Conservation (phyloP, 2,888 invertebrate species). For the Prenolepis imparis region DNA sequence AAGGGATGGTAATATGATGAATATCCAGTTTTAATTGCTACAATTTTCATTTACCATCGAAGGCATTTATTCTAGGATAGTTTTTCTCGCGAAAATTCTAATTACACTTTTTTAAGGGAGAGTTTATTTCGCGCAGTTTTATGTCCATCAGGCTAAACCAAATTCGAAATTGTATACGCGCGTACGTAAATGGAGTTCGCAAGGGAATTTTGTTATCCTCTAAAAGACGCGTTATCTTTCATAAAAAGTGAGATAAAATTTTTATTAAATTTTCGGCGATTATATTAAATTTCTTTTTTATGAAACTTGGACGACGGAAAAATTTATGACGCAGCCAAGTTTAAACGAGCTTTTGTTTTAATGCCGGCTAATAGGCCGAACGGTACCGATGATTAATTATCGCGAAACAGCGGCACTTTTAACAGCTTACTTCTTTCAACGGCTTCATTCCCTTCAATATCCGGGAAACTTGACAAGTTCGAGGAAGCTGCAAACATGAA, state of each 20-base stretch:
- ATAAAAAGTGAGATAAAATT: conserved; percentile 29
- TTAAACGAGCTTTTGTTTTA: conserved; percentile 41
- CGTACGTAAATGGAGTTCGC: conserved; percentile 16
- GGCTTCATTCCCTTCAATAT: conserved; percentile 33
- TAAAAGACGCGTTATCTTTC: conserved; percentile 21
- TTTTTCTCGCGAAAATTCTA: conserved; percentile 33
- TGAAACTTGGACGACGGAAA: neutral
- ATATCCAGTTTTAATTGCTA: conserved; percentile 48
- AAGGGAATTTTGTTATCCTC: conserved; percentile 24
- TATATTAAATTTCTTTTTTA: conserved; percentile 1
- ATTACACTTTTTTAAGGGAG: conserved; percentile 45
- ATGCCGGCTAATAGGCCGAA: conserved; percentile 27
- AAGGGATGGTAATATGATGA: neutral
- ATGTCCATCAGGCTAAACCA: conserved; percentile 30
- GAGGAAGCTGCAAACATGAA: neutral
- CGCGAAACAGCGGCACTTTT: conserved; percentile 26
- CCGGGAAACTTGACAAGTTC: conserved; percentile 11
- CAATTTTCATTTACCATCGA: conserved; percentile 41
- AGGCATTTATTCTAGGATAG: conserved; percentile 31
- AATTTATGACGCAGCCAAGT: conserved; percentile 34
- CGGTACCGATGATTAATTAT: conserved; percentile 44
- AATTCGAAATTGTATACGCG: conserved; percentile 40
- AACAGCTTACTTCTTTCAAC: conserved; percentile 47
- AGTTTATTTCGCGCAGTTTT: conserved; percentile 52
- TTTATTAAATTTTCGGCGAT: conserved; percentile 33